Percentiles rank a stretch among this genome's conserved stretches.
phyloP scores from a whole-genome alignment of 2,888 invertebrate species.

The Dryococelus australis region DNA sequence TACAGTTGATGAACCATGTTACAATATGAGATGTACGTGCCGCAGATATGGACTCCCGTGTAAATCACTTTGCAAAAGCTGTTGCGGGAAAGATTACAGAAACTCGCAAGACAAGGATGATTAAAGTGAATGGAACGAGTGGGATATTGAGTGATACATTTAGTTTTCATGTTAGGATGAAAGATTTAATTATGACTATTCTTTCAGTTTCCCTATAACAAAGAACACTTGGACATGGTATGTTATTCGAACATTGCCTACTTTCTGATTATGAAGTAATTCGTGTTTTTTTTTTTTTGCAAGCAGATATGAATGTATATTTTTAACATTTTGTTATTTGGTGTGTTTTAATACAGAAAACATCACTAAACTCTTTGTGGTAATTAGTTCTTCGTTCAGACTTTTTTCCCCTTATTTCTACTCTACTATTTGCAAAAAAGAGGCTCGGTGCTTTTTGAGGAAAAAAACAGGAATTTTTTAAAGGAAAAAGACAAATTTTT shows the following conservation, averaged over 20 bases:
- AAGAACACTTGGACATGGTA: no score
- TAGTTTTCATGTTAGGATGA: neutral
- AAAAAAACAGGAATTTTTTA: no score
- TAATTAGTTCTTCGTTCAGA: constrained; percentile 12
- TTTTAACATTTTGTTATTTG: constrained; percentile 18
- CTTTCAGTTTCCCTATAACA: constrained; percentile 3
- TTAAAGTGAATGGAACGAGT: neutral
- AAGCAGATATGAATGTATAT: constrained; percentile 21
- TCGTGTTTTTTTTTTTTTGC: neutral
- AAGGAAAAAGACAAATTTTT: no score
- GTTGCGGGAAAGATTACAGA: constrained; percentile 6
- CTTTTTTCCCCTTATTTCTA: constrained; percentile 16
- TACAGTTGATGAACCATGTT: constrained; percentile 26
- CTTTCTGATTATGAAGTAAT: neutral
- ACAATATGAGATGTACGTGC: constrained; percentile 5
- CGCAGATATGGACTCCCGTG: constrained; percentile 9
- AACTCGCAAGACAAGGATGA: neutral
- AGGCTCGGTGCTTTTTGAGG: no score
- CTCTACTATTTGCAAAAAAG: constrained; percentile 22
- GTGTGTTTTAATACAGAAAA: neutral
- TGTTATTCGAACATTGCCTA: neutral
- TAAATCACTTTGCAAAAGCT: constrained; percentile 1
- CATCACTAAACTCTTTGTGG: neutral
- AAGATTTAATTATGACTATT: neutral
- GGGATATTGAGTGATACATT: neutral